Base-by-base conservation (phyloP, 1,140 invertebrate genomes). In the Drosophila littoralis region DNA sequence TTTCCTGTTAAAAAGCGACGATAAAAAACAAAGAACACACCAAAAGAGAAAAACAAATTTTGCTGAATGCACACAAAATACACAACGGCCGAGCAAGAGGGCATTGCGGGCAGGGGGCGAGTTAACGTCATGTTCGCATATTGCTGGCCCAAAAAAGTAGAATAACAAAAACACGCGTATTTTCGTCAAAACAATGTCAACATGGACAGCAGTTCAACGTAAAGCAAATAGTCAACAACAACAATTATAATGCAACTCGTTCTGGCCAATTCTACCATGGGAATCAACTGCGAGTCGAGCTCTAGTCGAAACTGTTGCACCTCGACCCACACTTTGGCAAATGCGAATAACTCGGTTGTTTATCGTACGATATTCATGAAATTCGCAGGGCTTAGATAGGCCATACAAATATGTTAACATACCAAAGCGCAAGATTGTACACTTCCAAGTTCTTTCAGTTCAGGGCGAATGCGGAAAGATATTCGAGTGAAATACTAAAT, bases 141-240 rank as follows among this genome's bases (percentile, higher is more conserved):
- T 38, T 63, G 32, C 32, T 36, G 60, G 51, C 42, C 75, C 38
- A 64, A 64, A 75, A 75, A 75, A 51, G 17, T 64, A 64, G 45
- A 75, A 70, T 12, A 65, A 66, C 46, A 70, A 59, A 13, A 80
- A 65, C 65, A 81, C 77, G 68, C 79, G 74, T 81, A 77, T 81
- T 77, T 81, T 77, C 68, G 61, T 80, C 74, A 81, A 81, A 81
- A 81, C 79, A 81, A 81, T 81, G 78, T 81, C 79, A 81, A 81
- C 73, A 74, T 54, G 40, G 51, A 64, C 60, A 69, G 38, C 33
- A 45, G 7, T 48, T 51, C 55, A 51, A 35, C 65, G 63, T 38
- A 22, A 61, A 69, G 61, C 17, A 69, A 61, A 69, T 45, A 52
- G 61, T 32, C 48, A 69, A 15, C 33, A 61, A 61, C 22, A 43